Conservation (phyloP, 2,888 invertebrate genomes). For the Agonopterix subpropinquella region DNA sequence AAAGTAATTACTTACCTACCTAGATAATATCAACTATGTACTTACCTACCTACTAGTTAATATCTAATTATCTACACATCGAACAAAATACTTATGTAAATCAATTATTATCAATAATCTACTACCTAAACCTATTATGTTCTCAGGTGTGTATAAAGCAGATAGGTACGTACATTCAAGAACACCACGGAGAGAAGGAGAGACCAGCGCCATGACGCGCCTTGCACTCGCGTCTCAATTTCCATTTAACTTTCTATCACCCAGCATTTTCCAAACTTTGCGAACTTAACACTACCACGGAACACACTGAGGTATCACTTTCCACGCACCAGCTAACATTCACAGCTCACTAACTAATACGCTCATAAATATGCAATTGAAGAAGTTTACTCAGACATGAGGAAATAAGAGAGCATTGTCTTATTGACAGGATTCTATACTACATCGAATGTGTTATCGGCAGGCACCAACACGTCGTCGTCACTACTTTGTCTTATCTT, state of each 20-base stretch:
- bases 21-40: no score
- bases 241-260: slow-evolving; percentile 51
- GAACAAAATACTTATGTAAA: no score
- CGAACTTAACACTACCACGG: background rate
- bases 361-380: no score
- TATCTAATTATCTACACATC: no score
- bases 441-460: slow-evolving; percentile 52
- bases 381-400: background rate
- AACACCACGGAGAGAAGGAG: slow-evolving; percentile 52
- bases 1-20: no score
- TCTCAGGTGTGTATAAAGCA: no score
- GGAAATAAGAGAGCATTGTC: slow-evolving; percentile 30
- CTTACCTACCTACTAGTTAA: no score
- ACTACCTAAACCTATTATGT: no score
- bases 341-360: background rate
- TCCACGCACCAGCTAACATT: background rate
- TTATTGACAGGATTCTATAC: slow-evolving; percentile 23
- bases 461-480: slow-evolving; percentile 41
- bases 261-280: slow-evolving; percentile 27
- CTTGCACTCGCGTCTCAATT: slow-evolving; percentile 36
- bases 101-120: no score
- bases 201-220: slow-evolving; percentile 60
- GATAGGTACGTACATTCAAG: slow-evolving; percentile 51
- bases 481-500: slow-evolving; percentile 68
- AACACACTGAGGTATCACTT: background rate